These are phyloP conservation scores for Xestia rhomboidea DNA, from an alignment of 2,888 invertebrate species.

Conservation along the genomic window DNA sequence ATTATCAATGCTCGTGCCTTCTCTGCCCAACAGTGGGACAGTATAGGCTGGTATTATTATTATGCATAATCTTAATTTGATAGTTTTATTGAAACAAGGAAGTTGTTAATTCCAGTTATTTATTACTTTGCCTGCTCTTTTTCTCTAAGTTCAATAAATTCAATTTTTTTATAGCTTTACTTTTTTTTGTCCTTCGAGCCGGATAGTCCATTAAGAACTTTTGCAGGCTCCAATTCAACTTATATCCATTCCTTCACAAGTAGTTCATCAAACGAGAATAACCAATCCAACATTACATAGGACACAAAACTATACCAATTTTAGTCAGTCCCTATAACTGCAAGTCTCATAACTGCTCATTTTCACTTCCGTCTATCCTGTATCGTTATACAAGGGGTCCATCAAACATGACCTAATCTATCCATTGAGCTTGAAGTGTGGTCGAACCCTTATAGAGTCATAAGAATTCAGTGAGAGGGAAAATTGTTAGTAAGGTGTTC, in stretches of 20 bases:
- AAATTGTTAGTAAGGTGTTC: conserved; percentile 51
- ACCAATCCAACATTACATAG: too few species aligned
- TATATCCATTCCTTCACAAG: neutral
- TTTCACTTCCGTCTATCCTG: conserved; percentile 41
- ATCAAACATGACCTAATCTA: conserved; percentile 51
- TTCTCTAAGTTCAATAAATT: neutral
- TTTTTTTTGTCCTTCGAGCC: neutral
- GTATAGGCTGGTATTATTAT: too few species aligned
- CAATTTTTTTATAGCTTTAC: neutral
- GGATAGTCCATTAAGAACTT: too few species aligned
- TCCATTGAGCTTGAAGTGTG: conserved; percentile 41
- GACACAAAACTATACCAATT: neutral
- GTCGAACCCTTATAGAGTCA: conserved; percentile 42
- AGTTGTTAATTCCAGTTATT: neutral
- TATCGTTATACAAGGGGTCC: conserved; percentile 37
- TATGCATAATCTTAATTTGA: neutral
- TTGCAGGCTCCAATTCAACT: neutral
- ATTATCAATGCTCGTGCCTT: too few species aligned
- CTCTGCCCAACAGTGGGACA: too few species aligned
- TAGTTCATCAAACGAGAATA: too few species aligned
- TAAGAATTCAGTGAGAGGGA: conserved; percentile 55
- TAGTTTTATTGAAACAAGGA: neutral
- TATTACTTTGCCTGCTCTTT: neutral
- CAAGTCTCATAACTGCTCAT: conserved; percentile 17
- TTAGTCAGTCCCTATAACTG: neutral